Base-by-base conservation (phyloP, 1,140 invertebrate genomes). In the Drosophila simulans region DNA sequence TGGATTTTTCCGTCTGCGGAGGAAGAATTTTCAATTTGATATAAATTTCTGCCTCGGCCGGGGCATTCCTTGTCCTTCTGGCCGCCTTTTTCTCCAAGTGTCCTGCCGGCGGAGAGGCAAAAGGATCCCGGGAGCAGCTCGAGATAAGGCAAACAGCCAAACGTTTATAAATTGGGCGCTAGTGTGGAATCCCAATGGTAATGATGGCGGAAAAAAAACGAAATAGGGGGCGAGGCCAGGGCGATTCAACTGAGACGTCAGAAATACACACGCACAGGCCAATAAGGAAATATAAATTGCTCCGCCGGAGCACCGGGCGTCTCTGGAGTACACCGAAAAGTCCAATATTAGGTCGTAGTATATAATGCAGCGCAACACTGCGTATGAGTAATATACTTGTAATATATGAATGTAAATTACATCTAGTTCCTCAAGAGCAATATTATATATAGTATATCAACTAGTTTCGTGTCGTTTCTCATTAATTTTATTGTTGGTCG, bases 151-250 rank as follows among this genome's bases (percentile, higher is more conserved):
- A 66, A 76, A 80, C 45, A 85, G 72, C 60, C 77, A 85, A 84
- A 84, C 80, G 80, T 81, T 85, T 80, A 77, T 85, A 84, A 84
- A 84, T 84, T 84, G 80, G 81, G 78, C 71, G 81, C 81, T 76
- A 80, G 81, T 85, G 62, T 77, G 81, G 77, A 70, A 77, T 80
- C 80, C 60, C 77, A 80, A 73, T 80, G 81, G 62, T 71, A 84
- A 85, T 80, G 74, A 85, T 77, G 77, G 46, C 69, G 70, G 8
- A 34, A 48, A 15, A 15, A 22, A n/a, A 48, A 20, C 2, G 8
- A 11, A 20, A 45, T 27, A 43, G 17, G 53, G 45, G 31, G 39
- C 51, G 42, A 13, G 59, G 20, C 22, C 25, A 42, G 34, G 34
- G 54, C 51, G 25, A 46, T 60, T 62, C 60, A 80, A 84, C 83